phyloP scores from a whole-genome alignment of 2,888 invertebrate species.

The Trachelus stipa region DNA sequence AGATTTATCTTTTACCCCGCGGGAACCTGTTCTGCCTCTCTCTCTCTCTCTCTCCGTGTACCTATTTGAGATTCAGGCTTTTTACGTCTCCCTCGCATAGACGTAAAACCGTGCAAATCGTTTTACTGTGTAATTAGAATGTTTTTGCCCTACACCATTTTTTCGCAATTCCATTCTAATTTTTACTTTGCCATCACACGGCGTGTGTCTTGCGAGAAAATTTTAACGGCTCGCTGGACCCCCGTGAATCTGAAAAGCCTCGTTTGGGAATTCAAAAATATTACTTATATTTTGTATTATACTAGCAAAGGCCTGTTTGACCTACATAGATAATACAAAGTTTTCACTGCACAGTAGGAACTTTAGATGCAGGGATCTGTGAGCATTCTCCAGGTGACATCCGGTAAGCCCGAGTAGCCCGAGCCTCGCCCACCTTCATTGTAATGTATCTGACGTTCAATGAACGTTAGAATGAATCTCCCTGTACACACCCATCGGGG shows the following conservation, averaged over 20 bases:
- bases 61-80: not conserved
- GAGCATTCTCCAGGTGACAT: constrained; percentile 1
- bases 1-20: constrained; percentile 45
- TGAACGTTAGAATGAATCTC: constrained; percentile 30
- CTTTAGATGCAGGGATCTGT: not conserved
- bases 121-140: constrained; percentile 36
- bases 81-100: not conserved
- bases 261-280: not conserved
- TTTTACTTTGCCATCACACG: not conserved
- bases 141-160: constrained; percentile 13
- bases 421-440: constrained; percentile 44
- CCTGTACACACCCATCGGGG: constrained; percentile 36
- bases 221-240: no score
- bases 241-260: no score
- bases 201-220: no score
- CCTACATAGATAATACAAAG: constrained; percentile 10
- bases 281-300: not conserved
- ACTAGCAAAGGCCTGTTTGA: constrained; percentile 14
- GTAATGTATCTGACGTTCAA: constrained; percentile 45
- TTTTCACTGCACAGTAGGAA: not conserved
- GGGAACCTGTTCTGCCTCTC: not conserved
- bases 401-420: constrained; percentile 12
- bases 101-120: constrained; percentile 15
- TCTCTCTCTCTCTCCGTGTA: not conserved
- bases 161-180: not conserved